These are phyloP conservation scores for Drosophila kepulauana DNA, from an alignment of 1,140 invertebrate species.

Conservation along the genomic window DNA sequence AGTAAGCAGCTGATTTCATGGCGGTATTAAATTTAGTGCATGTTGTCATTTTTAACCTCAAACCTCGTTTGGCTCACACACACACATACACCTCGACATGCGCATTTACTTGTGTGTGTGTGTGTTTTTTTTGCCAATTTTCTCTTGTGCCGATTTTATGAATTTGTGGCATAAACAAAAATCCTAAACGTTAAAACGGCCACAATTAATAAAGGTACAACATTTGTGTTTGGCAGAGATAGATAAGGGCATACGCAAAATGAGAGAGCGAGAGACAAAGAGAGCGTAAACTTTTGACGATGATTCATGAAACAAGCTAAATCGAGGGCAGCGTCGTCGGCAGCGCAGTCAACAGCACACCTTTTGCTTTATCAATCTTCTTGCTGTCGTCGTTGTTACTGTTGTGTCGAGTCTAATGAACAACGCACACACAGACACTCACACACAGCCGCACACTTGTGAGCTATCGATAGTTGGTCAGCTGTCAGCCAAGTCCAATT, in stretches of 20 bases:
- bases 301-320: slow-evolving; percentile 44
- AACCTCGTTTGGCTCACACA: slow-evolving; percentile 46
- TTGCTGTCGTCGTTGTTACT: not conserved
- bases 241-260: not conserved
- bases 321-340: slow-evolving; percentile 55
- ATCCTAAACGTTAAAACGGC: slow-evolving; percentile 23
- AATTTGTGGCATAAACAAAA: slow-evolving; percentile 48
- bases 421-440: slow-evolving; percentile 18
- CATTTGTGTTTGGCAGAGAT: slow-evolving; percentile 10
- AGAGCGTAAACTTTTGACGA: slow-evolving; percentile 17
- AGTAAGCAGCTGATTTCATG: slow-evolving; percentile 65
- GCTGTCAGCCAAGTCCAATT: slow-evolving; percentile 46
- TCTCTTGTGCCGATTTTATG: slow-evolving; percentile 42
- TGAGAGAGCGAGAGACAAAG: slow-evolving; percentile 15
- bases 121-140: slow-evolving; percentile 27
- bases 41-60: slow-evolving; percentile 52
- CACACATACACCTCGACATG: slow-evolving; percentile 18
- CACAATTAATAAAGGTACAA: slow-evolving; percentile 8
- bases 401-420: slow-evolving; percentile 31
- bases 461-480: slow-evolving; percentile 50
- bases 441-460: slow-evolving; percentile 10
- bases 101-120: not conserved
- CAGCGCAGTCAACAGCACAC: slow-evolving; percentile 38
- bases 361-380: slow-evolving; percentile 65
- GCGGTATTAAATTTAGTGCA: slow-evolving; percentile 38